Percentiles rank a stretch among this genome's conserved stretches.
Evolutionary conservation across 2,888 invertebrate species (phyloP).

Genomic region (Drosophila kanekoi): DNA sequence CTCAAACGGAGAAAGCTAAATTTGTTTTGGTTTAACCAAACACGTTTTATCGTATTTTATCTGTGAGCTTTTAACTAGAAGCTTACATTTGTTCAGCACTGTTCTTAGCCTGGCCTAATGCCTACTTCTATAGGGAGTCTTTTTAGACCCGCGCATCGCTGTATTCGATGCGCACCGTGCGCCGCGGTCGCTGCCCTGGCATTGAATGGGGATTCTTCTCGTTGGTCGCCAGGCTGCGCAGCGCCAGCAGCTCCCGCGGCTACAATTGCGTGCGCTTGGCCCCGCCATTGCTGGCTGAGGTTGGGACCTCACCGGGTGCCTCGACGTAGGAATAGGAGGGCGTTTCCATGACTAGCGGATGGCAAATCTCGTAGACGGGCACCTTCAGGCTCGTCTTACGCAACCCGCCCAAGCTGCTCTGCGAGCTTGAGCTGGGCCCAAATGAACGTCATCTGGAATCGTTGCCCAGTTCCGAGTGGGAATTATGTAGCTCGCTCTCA

Average conservation of each 20-base stretch:
- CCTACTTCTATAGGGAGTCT: background rate
- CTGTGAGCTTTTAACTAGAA: constrained; percentile 10
- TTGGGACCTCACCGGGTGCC: constrained; percentile 34
- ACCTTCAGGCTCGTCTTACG: constrained; percentile 83
- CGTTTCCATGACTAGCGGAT: constrained; percentile 85
- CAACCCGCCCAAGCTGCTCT: constrained; percentile 83
- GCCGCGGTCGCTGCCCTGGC: constrained; percentile 63
- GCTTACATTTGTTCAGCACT: background rate
- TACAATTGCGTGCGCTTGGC: constrained; percentile 78
- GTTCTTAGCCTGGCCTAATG: background rate
- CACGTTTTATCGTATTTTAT: background rate
- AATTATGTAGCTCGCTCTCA: constrained; percentile 86
- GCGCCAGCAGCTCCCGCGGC: constrained; percentile 68
- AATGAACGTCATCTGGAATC: constrained; percentile 87
- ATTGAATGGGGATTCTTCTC: constrained; percentile 40
- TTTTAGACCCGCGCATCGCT: constrained; percentile 66
- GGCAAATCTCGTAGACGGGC: constrained; percentile 85
- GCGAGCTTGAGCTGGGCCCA: constrained; percentile 83
- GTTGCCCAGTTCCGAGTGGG: constrained; percentile 81
- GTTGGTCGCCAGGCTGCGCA: constrained; percentile 52
- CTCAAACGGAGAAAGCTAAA: constrained; percentile 13
- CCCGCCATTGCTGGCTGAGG: constrained; percentile 23
- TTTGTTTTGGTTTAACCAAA: constrained; percentile 50
- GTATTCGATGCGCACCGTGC: constrained; percentile 73
- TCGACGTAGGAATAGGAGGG: constrained; percentile 82